Conservation (phyloP, 2,113 vertebrate species). For the Reinhardtius hippoglossoides region DNA sequence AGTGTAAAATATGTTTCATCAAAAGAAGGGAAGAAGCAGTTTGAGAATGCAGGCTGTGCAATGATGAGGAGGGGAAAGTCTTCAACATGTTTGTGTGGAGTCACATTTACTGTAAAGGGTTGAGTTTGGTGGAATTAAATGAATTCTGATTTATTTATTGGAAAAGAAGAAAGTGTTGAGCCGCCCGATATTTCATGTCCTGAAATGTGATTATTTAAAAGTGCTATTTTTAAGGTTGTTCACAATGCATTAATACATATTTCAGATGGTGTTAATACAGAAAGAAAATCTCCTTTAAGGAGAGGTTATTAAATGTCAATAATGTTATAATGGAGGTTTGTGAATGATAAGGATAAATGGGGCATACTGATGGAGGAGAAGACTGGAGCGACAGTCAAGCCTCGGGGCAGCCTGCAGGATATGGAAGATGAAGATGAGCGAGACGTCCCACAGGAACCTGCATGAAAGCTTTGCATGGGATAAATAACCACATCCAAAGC, state of each 20-base stretch:
- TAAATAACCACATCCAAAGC: constrained; percentile 16
- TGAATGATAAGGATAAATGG: not conserved
- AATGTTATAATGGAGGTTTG: not conserved
- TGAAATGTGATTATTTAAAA: not conserved
- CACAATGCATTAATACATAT: too few relatives aligned
- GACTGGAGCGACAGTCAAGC: not conserved
- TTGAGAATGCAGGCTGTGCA: too few relatives aligned
- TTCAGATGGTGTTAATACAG: too few relatives aligned
- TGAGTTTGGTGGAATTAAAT: too few relatives aligned
- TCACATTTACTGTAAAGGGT: not conserved
- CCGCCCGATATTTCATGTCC: too few relatives aligned
- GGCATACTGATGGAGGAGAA: not conserved
- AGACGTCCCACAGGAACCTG: constrained; percentile 1
- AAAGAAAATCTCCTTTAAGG: too few relatives aligned
- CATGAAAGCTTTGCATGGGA: not conserved
- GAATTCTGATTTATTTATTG: not conserved
- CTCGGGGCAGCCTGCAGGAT: constrained; percentile 25
- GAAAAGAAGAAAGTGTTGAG: too few relatives aligned
- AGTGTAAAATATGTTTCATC: too few relatives aligned
- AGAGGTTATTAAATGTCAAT: not conserved
- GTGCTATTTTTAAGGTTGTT: not conserved
- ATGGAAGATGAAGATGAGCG: constrained; percentile 15
- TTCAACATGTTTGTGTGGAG: not conserved
- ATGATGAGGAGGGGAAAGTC: not conserved
- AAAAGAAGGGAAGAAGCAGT: too few relatives aligned